Conservation (phyloP, 2,113 vertebrate genomes). For the Ailurus styani region DNA sequence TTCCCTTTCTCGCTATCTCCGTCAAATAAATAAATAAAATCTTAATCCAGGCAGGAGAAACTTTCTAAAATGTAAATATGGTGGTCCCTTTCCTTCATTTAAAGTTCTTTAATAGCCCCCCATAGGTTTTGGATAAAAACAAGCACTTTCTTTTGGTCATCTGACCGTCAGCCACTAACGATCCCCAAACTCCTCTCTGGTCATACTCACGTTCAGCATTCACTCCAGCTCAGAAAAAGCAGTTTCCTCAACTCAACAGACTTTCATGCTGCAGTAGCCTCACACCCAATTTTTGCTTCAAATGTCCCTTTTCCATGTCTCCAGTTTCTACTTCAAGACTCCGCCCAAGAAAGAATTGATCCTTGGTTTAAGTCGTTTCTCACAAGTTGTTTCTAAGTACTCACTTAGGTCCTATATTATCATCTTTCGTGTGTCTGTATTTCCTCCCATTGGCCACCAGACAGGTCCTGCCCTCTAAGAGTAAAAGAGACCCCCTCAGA, state of each 20-base stretch:
- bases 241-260: background rate
- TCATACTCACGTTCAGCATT: background rate
- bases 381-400: no score
- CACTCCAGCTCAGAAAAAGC: background rate
- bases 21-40: no score
- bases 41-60: background rate
- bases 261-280: background rate
- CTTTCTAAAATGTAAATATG: background rate
- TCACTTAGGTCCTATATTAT: background rate
- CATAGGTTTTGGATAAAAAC: background rate
- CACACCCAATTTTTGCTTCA: background rate
- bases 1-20: no score
- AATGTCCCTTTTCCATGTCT: background rate
- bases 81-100: background rate
- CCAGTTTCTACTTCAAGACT: constrained; percentile 20
- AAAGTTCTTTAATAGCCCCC: background rate
- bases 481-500: background rate
- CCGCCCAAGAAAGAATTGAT: background rate
- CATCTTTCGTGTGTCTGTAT: background rate
- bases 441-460: background rate
- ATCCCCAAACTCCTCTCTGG: background rate
- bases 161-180: background rate
- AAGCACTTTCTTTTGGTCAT: background rate
- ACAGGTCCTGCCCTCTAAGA: background rate
- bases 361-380: background rate